Conservation (phyloP, 2,888 invertebrate genomes). For the Cantharis rufa region DNA sequence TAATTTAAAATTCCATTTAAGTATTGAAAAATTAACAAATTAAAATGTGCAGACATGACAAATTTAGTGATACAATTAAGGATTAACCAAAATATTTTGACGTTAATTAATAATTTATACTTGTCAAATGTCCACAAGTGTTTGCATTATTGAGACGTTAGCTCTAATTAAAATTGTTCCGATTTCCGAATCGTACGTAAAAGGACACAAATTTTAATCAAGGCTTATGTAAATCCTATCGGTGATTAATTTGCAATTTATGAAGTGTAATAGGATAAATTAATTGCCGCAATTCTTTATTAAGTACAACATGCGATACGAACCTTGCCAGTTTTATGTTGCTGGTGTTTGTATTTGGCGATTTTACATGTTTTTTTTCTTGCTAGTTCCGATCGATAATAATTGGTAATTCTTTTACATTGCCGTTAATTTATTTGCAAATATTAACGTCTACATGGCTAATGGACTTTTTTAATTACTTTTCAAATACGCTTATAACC, state of each 20-base stretch:
- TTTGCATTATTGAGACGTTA: neutral
- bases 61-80: neutral
- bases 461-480: slow-evolving; percentile 14
- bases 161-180: slow-evolving; percentile 4
- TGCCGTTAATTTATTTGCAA: slow-evolving; percentile 9
- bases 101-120: neutral
- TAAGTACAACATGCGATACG: slow-evolving; percentile 8
- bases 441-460: slow-evolving; percentile 2
- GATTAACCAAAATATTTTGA: neutral
- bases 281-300: slow-evolving; percentile 20
- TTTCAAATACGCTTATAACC: neutral
- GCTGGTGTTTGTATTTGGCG: slow-evolving; percentile 11
- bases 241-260: slow-evolving; percentile 16
- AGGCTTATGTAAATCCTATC: slow-evolving; percentile 23
- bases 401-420: slow-evolving; percentile 8
- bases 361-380: slow-evolving; percentile 3
- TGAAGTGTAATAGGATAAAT: slow-evolving; percentile 21
- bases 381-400: neutral
- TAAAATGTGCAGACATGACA: neutral
- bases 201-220: slow-evolving; percentile 13
- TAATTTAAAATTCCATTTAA: neutral
- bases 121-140: neutral
- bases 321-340: slow-evolving; percentile 11
- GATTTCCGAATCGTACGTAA: slow-evolving; percentile 8
- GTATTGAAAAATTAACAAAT: neutral